Conservation (phyloP, 2,888 invertebrate genomes). For the Eumacrocentrus americanus region DNA sequence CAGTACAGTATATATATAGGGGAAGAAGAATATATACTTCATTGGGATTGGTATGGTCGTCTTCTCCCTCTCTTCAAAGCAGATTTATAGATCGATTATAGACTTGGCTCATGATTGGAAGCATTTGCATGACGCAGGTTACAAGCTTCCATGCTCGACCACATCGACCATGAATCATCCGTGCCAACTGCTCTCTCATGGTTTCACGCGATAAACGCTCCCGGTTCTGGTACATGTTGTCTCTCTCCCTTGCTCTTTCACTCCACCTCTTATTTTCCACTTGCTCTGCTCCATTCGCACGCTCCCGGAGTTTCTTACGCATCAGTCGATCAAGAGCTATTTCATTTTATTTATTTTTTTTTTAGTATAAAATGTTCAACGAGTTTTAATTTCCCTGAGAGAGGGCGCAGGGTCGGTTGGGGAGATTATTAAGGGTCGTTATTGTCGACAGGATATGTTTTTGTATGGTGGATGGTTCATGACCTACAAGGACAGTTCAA, state of each 20-base stretch:
- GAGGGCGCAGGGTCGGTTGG: neutral
- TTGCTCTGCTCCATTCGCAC: slow-evolving; percentile 20
- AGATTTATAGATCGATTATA: slow-evolving; percentile 62
- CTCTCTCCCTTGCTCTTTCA: slow-evolving; percentile 8
- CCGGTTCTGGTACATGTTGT: slow-evolving; percentile 3
- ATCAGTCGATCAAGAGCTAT: neutral
- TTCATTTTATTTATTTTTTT: slow-evolving; percentile 3
- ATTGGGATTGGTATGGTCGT: too few species aligned
- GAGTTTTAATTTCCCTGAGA: neutral
- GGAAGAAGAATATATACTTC: too few species aligned
- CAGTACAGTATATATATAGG: too few species aligned
- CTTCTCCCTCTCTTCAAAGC: slow-evolving; percentile 46
- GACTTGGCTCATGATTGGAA: slow-evolving; percentile 60
- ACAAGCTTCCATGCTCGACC: slow-evolving; percentile 20
- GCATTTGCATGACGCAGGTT: slow-evolving; percentile 59
- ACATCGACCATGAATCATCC: slow-evolving; percentile 53
- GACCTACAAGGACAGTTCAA: slow-evolving; percentile 2
- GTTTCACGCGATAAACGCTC: slow-evolving; percentile 56
- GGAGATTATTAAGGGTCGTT: slow-evolving; percentile 23
- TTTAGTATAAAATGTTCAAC: neutral
- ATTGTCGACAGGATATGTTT: neutral
- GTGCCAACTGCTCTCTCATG: slow-evolving; percentile 57
- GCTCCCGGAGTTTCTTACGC: slow-evolving; percentile 19
- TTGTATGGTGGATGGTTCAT: neutral
- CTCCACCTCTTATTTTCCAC: slow-evolving; percentile 15